Evolutionary conservation across 2,113 vertebrate genomes (phyloP), one percentile per base, ranked within the genome.

Genomic region (Perca schrenkii): DNA sequence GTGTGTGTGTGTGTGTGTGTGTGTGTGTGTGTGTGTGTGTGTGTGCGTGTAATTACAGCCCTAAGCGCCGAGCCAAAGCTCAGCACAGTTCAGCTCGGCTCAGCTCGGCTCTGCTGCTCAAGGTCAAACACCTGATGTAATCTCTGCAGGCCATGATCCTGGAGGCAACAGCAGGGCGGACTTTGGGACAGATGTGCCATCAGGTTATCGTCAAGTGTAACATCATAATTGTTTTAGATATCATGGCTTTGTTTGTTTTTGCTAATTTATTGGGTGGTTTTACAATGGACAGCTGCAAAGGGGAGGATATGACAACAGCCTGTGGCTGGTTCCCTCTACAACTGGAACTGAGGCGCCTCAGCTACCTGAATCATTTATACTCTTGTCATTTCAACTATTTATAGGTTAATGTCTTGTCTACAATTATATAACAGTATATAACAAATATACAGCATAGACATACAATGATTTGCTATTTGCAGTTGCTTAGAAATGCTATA

Each of bases 11-110:
- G 84, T 86, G 85, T 47, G 64, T 70, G 76, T 87, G 56, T 82
- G 85, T 84, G 84, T 57, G 67, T 75, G 77, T 85, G 68, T 82
- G 85, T 73, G 80, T 88, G 78, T 81, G 57, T 81, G 84, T 86
- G 85, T 47, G 64, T 70, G 76, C 85, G 66, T 93, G 91, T 94
- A 94, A 94, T 94, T 94, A 94, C 92, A 93, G 91, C 87, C 80
- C 78, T 53, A 88, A 82, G 88, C 63, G 63, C 64, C 34, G 80
- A 93, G 88, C 85, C 90, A 90, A 86, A 89, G 88, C 90, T 90
- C 88, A 86, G 85, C 86, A 80, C 65, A 85, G 88, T 84, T 85
- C 54, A 34, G 77, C 83, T 88, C 84, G 21, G 79, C 88, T 88
- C 84, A 28, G 87, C 81, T 91, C 79, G 8, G 86, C 74, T 84